phyloP scores from a whole-genome alignment of 2,888 invertebrate genomes.

The Nymphalis polychloros region DNA sequence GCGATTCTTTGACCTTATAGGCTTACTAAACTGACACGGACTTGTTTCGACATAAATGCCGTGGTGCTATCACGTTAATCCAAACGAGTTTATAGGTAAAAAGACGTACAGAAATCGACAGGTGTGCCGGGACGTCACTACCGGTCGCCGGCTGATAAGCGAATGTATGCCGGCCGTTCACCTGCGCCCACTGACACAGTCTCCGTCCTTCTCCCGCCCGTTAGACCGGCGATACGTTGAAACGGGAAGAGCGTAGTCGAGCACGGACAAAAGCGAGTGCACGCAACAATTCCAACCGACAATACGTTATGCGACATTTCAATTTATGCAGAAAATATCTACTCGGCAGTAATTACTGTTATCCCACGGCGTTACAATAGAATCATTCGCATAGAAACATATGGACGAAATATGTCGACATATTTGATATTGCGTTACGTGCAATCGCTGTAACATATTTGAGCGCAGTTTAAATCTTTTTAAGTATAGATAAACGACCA shows the following conservation, averaged over 20 bases:
- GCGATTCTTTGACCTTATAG: constrained; percentile 1
- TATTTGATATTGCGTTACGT: constrained; percentile 40
- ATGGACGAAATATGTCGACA: constrained; percentile 36
- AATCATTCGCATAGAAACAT: constrained; percentile 43
- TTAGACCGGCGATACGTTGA: constrained; percentile 34
- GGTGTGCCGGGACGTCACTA: constrained; percentile 67
- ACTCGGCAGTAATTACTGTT: constrained; percentile 58
- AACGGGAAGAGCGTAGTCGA: constrained; percentile 48
- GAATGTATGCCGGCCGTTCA: constrained; percentile 79
- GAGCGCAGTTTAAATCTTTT: neutral
- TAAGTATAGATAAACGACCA: too few relatives aligned
- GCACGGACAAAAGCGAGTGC: constrained; percentile 52
- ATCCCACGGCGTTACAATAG: constrained; percentile 50
- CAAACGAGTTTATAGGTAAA: constrained; percentile 42
- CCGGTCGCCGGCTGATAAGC: constrained; percentile 72
- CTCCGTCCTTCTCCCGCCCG: constrained; percentile 57
- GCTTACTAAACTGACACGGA: constrained; percentile 36
- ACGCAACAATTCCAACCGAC: constrained; percentile 56
- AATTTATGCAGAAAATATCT: constrained; percentile 60
- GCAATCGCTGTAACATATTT: neutral
- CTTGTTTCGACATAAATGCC: constrained; percentile 41
- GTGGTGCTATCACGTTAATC: constrained; percentile 42
- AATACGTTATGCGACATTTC: constrained; percentile 61
- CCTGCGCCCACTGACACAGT: constrained; percentile 75
- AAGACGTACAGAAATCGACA: constrained; percentile 58